A percentile compares a stretch with the other conserved stretches of the same genome.
Evolutionary conservation across 1,140 invertebrate genomes (phyloP).

Genomic region (Formica selysi): DNA sequence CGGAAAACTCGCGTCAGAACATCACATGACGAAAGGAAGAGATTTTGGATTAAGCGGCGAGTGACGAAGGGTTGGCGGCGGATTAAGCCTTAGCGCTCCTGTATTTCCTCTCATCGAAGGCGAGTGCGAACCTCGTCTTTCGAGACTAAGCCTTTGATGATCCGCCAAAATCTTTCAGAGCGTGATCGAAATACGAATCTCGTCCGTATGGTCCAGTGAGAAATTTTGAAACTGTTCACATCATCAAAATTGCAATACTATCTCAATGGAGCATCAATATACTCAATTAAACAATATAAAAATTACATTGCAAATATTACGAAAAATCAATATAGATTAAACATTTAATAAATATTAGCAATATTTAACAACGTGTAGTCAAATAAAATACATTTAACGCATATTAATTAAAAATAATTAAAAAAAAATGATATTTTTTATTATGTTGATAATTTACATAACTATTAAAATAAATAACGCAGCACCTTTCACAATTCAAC

Average conservation of each 20-base stretch:
- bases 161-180: conserved; percentile 69
- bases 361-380: conserved; percentile 17
- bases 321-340: conserved; percentile 43
- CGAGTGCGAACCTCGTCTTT: conserved; percentile 69
- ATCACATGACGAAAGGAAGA: conserved; percentile 28
- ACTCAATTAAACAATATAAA: conserved; percentile 21
- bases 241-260: conserved; percentile 38
- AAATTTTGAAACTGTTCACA: not conserved
- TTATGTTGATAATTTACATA: conserved; percentile 5
- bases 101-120: conserved; percentile 66
- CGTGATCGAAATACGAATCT: conserved; percentile 75
- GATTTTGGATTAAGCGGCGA: conserved; percentile 66
- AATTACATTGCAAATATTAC: not conserved
- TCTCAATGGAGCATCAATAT: not conserved
- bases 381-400: not conserved
- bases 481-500: not conserved
- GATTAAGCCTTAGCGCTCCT: conserved; percentile 69
- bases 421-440: not conserved
- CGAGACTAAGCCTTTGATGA: conserved; percentile 72
- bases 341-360: conserved; percentile 46
- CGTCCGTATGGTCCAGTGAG: not conserved
- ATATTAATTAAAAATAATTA: conserved; percentile 35
- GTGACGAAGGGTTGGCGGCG: conserved; percentile 72
- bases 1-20: conserved; percentile 18
- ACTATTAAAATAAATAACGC: not conserved